Evolutionary conservation across 2,888 invertebrate species (phyloP), one percentile per base, ranked within the genome.

Genomic region (Bursaphelenchus okinawaensis): DNA sequence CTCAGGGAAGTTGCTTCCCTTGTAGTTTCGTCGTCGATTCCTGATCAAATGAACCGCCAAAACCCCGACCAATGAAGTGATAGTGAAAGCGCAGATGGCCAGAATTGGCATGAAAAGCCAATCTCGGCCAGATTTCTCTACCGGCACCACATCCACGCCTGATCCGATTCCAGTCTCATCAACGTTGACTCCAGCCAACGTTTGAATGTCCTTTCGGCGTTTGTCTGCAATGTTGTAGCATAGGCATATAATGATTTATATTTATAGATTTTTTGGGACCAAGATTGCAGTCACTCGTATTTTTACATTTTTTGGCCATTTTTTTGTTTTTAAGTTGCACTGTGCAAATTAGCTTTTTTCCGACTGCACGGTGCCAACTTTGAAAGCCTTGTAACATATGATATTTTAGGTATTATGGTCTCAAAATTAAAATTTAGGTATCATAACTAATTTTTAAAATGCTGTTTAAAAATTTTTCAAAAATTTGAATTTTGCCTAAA

Each of bases 111-210:
- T 65, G 67, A 82, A 65, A 29, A 82, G 66, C 75, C 76, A 75
- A 55, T 82, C 81, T 12, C 76, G 75, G 19, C 78, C 78, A 4
- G 77, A 68, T n/a, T 72, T 71, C 64, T 77, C 79, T 3, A 80
- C 80, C 16, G 80, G 79, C 0, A 80, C 75, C 6, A 75, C 73
- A 55, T 80, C 80, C 75, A 72, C 74, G 59, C 80, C 80, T 66
- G 74, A 76, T 62, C 81, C 81, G 54, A 80, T 78, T 62, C 81
- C 81, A 7, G 81, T 81, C 63, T 81, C 81, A n/a, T 74, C 74
- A 29, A 81, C 77, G 27, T 79, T 72, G 27, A 77, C 76, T 62
- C 79, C 80, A 28, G 79, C 74, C 29, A 78, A 62, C 23, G 75
- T 72, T 58, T 77, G 75, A 62, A 81, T 81, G 66, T 81, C 81